Conservation (phyloP, 1,140 invertebrate species). For the Drosophila melanica region DNA sequence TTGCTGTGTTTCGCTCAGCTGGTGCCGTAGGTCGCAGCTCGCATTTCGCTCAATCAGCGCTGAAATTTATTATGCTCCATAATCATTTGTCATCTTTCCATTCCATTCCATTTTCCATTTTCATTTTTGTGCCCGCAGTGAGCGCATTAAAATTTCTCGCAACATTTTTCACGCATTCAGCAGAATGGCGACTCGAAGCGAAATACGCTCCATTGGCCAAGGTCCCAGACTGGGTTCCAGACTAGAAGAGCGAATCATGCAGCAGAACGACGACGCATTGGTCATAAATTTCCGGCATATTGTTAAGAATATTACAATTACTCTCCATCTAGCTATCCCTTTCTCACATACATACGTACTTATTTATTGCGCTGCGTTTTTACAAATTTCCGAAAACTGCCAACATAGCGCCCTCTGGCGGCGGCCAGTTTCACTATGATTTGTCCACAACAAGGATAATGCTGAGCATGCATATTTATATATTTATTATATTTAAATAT, state of each 20-base stretch:
- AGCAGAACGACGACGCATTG: constrained; percentile 29
- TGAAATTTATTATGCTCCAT: constrained; percentile 77
- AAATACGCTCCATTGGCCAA: constrained; percentile 52
- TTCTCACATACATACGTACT: constrained; percentile 2
- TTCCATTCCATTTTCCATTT: constrained; percentile 55
- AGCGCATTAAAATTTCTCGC: constrained; percentile 77
- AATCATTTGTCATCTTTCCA: constrained; percentile 78
- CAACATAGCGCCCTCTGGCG: constrained; percentile 29
- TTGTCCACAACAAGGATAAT: neutral
- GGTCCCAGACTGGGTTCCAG: neutral
- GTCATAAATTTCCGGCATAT: constrained; percentile 78
- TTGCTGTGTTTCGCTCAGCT: constrained; percentile 18
- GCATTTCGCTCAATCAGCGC: constrained; percentile 77
- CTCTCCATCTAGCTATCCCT: constrained; percentile 15
- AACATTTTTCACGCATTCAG: constrained; percentile 79
- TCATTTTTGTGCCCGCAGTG: constrained; percentile 74
- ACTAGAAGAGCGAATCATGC: constrained; percentile 11
- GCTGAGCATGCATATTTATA: neutral
- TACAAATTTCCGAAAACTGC: constrained; percentile 32
- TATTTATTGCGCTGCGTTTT: constrained; percentile 35
- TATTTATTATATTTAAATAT: too few relatives aligned
- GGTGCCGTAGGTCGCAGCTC: constrained; percentile 11
- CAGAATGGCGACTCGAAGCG: constrained; percentile 59
- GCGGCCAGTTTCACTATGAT: neutral
- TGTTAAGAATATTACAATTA: constrained; percentile 80